phyloP scores from a whole-genome alignment of 2,888 invertebrate genomes.

The Trissoscelio sp. region DNA sequence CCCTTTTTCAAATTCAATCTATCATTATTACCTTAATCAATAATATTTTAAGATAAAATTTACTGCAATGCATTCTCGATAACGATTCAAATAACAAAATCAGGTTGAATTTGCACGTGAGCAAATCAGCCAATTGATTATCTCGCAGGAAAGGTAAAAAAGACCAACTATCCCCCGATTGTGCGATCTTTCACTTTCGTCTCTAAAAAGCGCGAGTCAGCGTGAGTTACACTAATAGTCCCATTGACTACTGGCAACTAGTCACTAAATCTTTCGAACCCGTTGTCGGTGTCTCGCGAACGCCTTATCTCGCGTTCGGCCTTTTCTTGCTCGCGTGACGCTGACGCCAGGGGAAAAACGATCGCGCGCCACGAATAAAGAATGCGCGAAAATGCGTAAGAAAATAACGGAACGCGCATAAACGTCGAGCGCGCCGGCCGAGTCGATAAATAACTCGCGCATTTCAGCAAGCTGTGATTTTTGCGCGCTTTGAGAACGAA shows the following conservation, averaged over 20 bases:
- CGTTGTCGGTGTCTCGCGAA: slow-evolving; percentile 35
- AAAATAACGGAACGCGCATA: slow-evolving; percentile 64
- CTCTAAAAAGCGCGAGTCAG: slow-evolving; percentile 47
- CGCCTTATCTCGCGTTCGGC: slow-evolving; percentile 29
- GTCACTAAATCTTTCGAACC: slow-evolving; percentile 61
- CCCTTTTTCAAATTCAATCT: no score
- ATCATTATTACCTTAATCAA: no score
- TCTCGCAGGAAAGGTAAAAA: slow-evolving; percentile 8
- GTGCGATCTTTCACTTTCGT: slow-evolving; percentile 53
- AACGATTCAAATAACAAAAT: no score
- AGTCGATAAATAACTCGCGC: slow-evolving; percentile 64
- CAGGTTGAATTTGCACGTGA: no score
- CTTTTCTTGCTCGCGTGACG: slow-evolving; percentile 35
- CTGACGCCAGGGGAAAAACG: slow-evolving; percentile 28
- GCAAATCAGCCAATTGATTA: slow-evolving; percentile 21
- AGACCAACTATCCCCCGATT: background rate
- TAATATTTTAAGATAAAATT: no score
- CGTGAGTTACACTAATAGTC: slow-evolving; percentile 57
- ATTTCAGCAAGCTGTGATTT: slow-evolving; percentile 33
- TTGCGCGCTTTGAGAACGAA: slow-evolving; percentile 29
- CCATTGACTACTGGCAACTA: slow-evolving; percentile 48
- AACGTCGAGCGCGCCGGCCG: slow-evolving; percentile 45
- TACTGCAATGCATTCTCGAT: no score
- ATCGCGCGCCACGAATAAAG: slow-evolving; percentile 14
- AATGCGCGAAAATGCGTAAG: slow-evolving; percentile 65